A percentile compares a stretch with the other conserved stretches of the same genome.
These are phyloP conservation scores for Eutrigla gurnardus DNA, from an alignment of 2,797 vertebrate genomes.

Conservation along the genomic window DNA sequence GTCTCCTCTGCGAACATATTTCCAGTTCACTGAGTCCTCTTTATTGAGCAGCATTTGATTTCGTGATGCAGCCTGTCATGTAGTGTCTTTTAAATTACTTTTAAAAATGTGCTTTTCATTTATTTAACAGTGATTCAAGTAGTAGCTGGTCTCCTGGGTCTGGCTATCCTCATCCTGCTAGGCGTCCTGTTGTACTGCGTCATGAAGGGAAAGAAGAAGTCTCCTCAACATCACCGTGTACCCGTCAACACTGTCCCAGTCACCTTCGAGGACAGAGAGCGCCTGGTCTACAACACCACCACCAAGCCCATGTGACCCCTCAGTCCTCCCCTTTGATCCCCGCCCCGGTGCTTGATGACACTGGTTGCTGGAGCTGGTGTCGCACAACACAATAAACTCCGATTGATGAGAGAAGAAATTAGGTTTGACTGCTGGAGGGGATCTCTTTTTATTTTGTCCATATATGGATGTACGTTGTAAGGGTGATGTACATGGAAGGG, in stretches of 20 bases:
- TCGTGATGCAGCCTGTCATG: slow-evolving; percentile 1
- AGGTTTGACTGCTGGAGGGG: slow-evolving; percentile 21
- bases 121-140: slow-evolving; percentile 69
- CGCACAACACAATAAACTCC: slow-evolving; percentile 29
- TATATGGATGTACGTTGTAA: slow-evolving; percentile 32
- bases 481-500: slow-evolving; percentile 19
- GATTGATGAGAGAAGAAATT: slow-evolving; percentile 34
- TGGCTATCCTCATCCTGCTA: slow-evolving; percentile 86
- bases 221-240: slow-evolving; percentile 73
- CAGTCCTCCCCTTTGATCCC: slow-evolving; percentile 23
- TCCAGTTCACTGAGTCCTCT: slow-evolving; percentile 29
- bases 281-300: slow-evolving; percentile 91
- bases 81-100: neutral
- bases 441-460: slow-evolving; percentile 27
- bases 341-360: neutral
- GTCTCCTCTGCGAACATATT: neutral
- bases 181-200: slow-evolving; percentile 87
- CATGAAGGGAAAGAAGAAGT: slow-evolving; percentile 83
- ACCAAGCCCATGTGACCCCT: slow-evolving; percentile 91
- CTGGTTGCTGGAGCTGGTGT: neutral
- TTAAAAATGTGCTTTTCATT: neutral
- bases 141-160: slow-evolving; percentile 82
- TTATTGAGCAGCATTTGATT: slow-evolving; percentile 17
- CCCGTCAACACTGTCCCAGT: slow-evolving; percentile 81
- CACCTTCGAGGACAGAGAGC: slow-evolving; percentile 87